phyloP scores from a whole-genome alignment of 2,113 vertebrate species.

The Rattus rattus region DNA sequence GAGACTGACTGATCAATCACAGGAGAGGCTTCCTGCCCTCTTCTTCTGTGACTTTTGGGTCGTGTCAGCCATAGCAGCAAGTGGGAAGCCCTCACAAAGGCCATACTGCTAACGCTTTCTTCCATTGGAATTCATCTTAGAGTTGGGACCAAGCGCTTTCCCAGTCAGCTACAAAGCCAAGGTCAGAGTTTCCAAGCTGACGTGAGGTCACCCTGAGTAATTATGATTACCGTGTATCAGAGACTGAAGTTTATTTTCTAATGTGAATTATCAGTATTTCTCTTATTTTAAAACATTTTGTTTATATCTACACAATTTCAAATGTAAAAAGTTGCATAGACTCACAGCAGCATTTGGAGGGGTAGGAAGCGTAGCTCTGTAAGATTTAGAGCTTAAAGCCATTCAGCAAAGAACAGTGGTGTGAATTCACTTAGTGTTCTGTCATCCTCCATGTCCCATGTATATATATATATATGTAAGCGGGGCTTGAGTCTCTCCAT shows the following conservation, averaged over 20 bases:
- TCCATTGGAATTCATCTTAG: not conserved
- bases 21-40: not conserved
- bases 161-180: not conserved
- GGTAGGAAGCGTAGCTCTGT: fast-evolving
- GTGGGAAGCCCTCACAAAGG: not conserved
- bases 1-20: too few species aligned
- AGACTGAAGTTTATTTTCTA: not conserved
- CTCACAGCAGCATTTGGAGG: fast-evolving
- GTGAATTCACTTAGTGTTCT: fast-evolving
- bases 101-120: not conserved
- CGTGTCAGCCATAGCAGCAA: not conserved
- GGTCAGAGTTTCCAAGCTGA: not conserved
- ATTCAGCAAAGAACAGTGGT: not conserved
- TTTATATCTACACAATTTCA: not conserved
- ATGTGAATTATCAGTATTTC: not conserved
- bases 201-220: not conserved
- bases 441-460: too few species aligned
- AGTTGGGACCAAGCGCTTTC: not conserved
- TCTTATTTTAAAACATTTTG: not conserved
- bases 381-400: not conserved
- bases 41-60: not conserved
- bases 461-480: not conserved
- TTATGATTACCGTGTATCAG: not conserved
- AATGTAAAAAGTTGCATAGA: not conserved
- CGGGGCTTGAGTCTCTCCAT: not conserved